phyloP scores from a whole-genome alignment of 1,140 invertebrate genomes.

The Cyclargus thomasi region DNA sequence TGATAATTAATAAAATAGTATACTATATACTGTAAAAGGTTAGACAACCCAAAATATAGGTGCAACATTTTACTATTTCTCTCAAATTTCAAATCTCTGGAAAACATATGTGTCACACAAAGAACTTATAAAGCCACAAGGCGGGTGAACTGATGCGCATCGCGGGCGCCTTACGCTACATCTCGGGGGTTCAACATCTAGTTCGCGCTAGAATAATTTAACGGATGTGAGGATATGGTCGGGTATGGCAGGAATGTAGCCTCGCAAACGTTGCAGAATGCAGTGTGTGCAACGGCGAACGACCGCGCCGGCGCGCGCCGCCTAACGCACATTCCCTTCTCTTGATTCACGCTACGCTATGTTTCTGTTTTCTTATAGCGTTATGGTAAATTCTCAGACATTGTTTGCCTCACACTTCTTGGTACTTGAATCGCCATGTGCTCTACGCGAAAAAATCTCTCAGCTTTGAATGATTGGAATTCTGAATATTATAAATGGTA shows the following conservation, averaged over 20 bases:
- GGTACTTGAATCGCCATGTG: neutral
- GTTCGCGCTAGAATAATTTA: slow-evolving; percentile 9
- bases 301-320: slow-evolving; percentile 42
- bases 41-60: neutral
- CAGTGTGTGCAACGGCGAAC: slow-evolving; percentile 43
- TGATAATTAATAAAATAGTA: no score
- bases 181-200: neutral
- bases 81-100: neutral
- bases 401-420: slow-evolving; percentile 6
- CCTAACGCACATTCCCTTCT: slow-evolving; percentile 37
- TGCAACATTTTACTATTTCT: neutral
- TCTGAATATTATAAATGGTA: neutral
- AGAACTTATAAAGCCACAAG: neutral
- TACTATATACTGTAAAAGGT: no score
- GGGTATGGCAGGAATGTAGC: slow-evolving; percentile 51
- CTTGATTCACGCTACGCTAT: slow-evolving; percentile 36
- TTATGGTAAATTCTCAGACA: slow-evolving; percentile 16
- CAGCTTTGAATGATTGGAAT: neutral
- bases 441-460: neutral
- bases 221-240: slow-evolving; percentile 22
- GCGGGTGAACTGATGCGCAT: neutral
- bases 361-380: slow-evolving; percentile 16
- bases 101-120: neutral
- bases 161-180: neutral
- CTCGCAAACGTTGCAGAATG: slow-evolving; percentile 43